These are phyloP conservation scores for Gari tellinella DNA, from an alignment of 2,888 invertebrate species.

Conservation along the genomic window DNA sequence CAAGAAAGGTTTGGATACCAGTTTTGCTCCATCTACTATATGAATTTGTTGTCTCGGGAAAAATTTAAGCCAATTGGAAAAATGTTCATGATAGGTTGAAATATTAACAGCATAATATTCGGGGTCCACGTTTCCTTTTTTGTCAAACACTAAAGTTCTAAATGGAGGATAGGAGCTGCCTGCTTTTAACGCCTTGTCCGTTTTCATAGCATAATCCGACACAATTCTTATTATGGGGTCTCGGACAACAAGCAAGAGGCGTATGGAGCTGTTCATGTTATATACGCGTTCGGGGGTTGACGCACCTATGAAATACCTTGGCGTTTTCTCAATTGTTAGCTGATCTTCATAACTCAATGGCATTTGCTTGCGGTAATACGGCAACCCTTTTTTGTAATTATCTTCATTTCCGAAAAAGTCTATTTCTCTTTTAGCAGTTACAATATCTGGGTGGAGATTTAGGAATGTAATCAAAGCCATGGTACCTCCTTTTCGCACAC, in stretches of 20 bases:
- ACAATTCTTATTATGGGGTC: conserved; percentile 98
- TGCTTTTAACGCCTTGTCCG: conserved; percentile 80
- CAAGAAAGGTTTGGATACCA: conserved; percentile 70
- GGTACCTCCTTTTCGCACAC: conserved; percentile 84
- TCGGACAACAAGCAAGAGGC: conserved; percentile 95
- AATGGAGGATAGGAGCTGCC: conserved; percentile 76
- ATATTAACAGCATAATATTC: conserved; percentile 83
- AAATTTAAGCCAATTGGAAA: conserved; percentile 95
- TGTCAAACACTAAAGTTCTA: conserved; percentile 81
- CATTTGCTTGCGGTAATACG: conserved; percentile 95
- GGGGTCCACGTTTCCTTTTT: conserved; percentile 81
- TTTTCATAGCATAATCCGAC: conserved; percentile 97
- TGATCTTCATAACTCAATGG: conserved; percentile 95
- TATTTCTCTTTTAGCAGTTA: conserved; percentile 96
- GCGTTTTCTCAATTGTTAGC: conserved; percentile 98
- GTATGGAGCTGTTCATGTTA: conserved; percentile 95
- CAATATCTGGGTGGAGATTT: conserved; percentile 88
- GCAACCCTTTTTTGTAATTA: conserved; percentile 94
- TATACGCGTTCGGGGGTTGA: conserved; percentile 96
- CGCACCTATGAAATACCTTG: conserved; percentile 97
- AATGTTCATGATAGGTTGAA: conserved; percentile 87
- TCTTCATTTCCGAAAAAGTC: conserved; percentile 95
- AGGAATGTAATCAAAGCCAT: conserved; percentile 84
- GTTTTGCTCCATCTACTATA: conserved; percentile 89
- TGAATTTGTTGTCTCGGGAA: conserved; percentile 96